Evolutionary conservation across 2,797 vertebrate genomes (phyloP).

Genomic region (Mormyrops attenuatus): DNA sequence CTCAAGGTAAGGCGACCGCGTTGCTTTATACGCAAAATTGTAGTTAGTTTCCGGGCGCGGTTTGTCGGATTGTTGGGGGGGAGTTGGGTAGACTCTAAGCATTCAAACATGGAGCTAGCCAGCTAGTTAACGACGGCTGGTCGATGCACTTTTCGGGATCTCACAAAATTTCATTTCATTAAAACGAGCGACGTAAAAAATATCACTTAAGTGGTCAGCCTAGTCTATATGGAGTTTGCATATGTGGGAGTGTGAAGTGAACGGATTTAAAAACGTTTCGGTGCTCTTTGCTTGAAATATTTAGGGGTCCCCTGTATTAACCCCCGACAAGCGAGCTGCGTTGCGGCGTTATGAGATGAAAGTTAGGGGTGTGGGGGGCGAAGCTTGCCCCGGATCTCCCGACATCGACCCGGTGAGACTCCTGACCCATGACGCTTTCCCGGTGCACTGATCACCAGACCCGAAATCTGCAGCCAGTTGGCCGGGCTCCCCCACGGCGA

Average conservation of each 20-base stretch:
- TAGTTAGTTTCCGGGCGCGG: background rate
- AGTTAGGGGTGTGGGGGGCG: background rate
- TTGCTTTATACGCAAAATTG: background rate
- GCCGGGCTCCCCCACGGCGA: background rate
- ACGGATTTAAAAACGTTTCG: background rate
- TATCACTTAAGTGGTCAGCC: background rate
- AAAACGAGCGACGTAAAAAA: background rate
- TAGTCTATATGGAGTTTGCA: background rate
- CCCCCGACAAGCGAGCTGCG: background rate
- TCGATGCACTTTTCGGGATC: background rate
- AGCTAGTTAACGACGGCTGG: background rate
- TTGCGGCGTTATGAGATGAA: background rate
- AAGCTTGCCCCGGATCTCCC: background rate
- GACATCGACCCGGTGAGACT: background rate
- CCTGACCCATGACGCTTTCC: background rate
- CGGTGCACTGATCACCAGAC: background rate
- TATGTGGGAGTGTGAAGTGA: background rate
- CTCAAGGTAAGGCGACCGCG: background rate
- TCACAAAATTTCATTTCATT: background rate
- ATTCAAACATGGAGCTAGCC: background rate
- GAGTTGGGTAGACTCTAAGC: background rate
- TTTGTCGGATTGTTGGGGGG: background rate
- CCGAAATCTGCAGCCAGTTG: background rate
- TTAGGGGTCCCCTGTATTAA: background rate
- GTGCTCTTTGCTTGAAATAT: background rate